Base-by-base conservation (phyloP, 2,797 vertebrate species). In the Meda fulgida region DNA sequence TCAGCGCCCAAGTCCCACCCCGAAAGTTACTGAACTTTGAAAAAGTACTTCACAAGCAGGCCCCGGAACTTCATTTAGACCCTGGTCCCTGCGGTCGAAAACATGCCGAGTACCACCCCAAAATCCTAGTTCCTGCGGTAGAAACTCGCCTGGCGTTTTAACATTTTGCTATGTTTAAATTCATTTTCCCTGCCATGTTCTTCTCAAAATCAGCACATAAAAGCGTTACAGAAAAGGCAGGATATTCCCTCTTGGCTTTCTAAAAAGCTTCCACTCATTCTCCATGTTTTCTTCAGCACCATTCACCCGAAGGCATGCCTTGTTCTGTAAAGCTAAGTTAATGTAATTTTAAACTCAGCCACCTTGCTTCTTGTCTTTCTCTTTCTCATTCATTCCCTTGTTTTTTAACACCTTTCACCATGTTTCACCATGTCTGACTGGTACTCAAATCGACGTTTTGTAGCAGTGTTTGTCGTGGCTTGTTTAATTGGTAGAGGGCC, bases 281-380 rank as follows among this genome's bases (percentile, higher is more conserved):
- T 80, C 38, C 48, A 10, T 82, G 65, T 75, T 86, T 79, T 84
- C 63, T 78, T 89, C 79, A 78, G 19, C 3, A 36, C 69, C 55
- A 29, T 34, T 72, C 78, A 79, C 43, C 43, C 16, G 31, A 72
- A 55, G 26, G 48, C 83, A 14, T 76, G 51, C 83, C 85, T 89
- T 90, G 85, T 89, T 87, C 76, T 46, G 72, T 67, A 66, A 86
- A 73, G 70, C 51, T 72, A 84, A 53, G 36, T 80, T 34, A 23
- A 63, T 13, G 72, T 34, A 40, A 55, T 53, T 71, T 16, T 58
- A 58, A 80, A 76, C 84, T 58, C 67, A 75, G 6, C 60, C 79
- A 71, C 43, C 70, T 70, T 34, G 26, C 19, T 71, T 19, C 23
- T 26, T 43, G 23, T 51, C 7, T 67, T 48, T 69, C 36, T 26